Evolutionary conservation across 2,113 vertebrate genomes (phyloP).

Genomic region (Ammodytes marinus): DNA sequence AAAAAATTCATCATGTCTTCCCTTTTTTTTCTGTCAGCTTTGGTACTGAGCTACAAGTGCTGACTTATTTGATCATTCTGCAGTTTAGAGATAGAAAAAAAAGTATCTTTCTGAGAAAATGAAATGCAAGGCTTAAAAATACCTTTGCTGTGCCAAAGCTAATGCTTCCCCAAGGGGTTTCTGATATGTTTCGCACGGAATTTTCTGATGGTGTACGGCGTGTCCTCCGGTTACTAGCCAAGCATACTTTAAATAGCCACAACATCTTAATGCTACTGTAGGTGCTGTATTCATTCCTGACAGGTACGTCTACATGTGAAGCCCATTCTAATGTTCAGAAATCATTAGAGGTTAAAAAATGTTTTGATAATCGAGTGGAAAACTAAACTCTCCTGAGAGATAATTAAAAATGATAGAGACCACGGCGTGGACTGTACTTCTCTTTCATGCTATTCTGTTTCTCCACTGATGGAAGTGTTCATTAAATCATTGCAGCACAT

Average conservation of each 20-base stretch:
- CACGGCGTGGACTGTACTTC: slow-evolving; percentile 51
- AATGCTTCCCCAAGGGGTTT: slow-evolving; percentile 38
- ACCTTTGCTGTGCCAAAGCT: slow-evolving; percentile 46
- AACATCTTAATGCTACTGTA: slow-evolving; percentile 19
- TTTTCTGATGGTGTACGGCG: slow-evolving; percentile 21
- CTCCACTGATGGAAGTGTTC: slow-evolving; percentile 71
- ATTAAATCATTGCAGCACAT: slow-evolving; percentile 74
- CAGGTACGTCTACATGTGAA: slow-evolving; percentile 48
- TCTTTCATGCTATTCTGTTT: slow-evolving; percentile 65
- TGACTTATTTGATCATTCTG: slow-evolving; percentile 67
- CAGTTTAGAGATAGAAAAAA: slow-evolving; percentile 58
- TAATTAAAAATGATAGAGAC: slow-evolving; percentile 78
- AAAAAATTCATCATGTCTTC: slow-evolving; percentile 32
- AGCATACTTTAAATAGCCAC: slow-evolving; percentile 57
- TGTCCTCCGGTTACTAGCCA: slow-evolving; percentile 49
- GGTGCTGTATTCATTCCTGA: slow-evolving; percentile 43
- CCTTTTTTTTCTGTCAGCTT: background rate
- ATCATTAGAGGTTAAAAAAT: slow-evolving; percentile 58
- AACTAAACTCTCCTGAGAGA: slow-evolving; percentile 74
- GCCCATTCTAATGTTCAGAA: slow-evolving; percentile 43
- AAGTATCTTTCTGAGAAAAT: slow-evolving; percentile 40
- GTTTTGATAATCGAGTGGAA: slow-evolving; percentile 66
- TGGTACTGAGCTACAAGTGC: slow-evolving; percentile 44
- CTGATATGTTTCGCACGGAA: slow-evolving; percentile 31
- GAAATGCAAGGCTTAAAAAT: slow-evolving; percentile 53